phyloP scores from a whole-genome alignment of 2,113 vertebrate species.

The Nasalis larvatus region DNA sequence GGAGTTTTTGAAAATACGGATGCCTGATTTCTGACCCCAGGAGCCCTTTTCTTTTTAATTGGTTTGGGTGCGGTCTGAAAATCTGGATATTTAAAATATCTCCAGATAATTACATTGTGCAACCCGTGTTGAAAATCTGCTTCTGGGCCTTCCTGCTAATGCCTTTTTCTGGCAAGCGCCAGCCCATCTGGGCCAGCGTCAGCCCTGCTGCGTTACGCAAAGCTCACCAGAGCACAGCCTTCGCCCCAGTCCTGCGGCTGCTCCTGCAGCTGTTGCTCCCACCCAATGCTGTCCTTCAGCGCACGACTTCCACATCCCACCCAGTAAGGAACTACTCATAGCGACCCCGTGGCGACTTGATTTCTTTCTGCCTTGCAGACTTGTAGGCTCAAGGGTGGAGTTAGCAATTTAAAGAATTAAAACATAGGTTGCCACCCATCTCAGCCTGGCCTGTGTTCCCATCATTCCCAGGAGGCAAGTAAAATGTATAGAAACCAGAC shows the following conservation, averaged over 20 bases:
- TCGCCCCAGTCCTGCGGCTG: neutral
- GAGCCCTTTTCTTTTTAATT: neutral
- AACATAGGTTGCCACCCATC: neutral
- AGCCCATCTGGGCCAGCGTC: too few relatives aligned
- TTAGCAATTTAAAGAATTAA: neutral
- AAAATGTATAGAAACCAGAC: neutral
- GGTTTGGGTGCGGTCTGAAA: neutral
- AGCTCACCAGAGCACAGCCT: neutral
- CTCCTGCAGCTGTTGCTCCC: neutral
- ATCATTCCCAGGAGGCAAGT: neutral
- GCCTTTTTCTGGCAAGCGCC: fast-evolving
- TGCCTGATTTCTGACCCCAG: neutral
- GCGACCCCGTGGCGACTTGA: too few relatives aligned
- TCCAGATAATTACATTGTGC: neutral
- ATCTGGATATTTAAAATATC: neutral
- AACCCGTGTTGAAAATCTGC: neutral
- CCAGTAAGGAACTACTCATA: neutral
- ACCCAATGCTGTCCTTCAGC: neutral
- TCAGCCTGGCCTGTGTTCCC: neutral
- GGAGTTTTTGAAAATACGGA: neutral
- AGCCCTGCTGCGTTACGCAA: neutral
- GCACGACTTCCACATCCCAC: neutral
- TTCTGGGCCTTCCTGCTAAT: neutral
- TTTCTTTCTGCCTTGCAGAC: neutral
- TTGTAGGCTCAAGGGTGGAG: neutral